Percentiles rank a stretch among this genome's conserved stretches.
Evolutionary conservation across 2,797 vertebrate genomes (phyloP).

Genomic region (Lithobates pipiens): DNA sequence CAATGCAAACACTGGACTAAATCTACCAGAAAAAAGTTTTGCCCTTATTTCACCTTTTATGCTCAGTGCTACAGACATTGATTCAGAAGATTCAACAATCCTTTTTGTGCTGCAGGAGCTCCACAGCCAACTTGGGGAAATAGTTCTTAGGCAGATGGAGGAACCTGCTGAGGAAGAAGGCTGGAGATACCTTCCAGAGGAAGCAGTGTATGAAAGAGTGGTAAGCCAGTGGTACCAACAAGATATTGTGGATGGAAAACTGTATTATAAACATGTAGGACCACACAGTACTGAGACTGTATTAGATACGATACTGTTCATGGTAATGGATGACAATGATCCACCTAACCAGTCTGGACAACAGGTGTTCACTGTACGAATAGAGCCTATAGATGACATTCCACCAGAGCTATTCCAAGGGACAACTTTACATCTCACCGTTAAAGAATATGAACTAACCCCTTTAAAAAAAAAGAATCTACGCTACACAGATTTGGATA

Average conservation of each 20-base stretch:
- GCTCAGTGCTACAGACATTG: slow-evolving; percentile 86
- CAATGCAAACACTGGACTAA: slow-evolving; percentile 83
- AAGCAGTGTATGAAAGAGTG: slow-evolving; percentile 86
- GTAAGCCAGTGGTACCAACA: slow-evolving; percentile 88
- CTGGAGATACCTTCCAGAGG: slow-evolving; percentile 81
- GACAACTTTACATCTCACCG: slow-evolving; percentile 85
- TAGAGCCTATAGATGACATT: slow-evolving; percentile 83
- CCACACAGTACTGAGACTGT: slow-evolving; percentile 78
- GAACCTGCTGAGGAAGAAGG: slow-evolving; percentile 75
- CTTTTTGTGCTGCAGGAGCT: slow-evolving; percentile 81
- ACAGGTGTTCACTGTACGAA: slow-evolving; percentile 80
- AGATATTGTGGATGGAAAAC: slow-evolving; percentile 86
- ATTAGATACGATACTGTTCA: slow-evolving; percentile 79
- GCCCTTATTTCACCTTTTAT: slow-evolving; percentile 87
- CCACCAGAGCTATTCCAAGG: slow-evolving; percentile 80
- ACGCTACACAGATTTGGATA: slow-evolving; percentile 84
- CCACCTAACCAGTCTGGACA: slow-evolving; percentile 85
- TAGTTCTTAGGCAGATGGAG: slow-evolving; percentile 84
- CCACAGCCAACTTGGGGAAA: slow-evolving; percentile 76
- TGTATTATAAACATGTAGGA: slow-evolving; percentile 85
- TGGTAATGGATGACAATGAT: slow-evolving; percentile 87
- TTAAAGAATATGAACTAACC: slow-evolving; percentile 86
- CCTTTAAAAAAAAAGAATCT: slow-evolving; percentile 81
- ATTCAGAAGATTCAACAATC: slow-evolving; percentile 87
- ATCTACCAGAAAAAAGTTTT: slow-evolving; percentile 82